A percentile compares a stretch with the other conserved stretches of the same genome.
Evolutionary conservation across 2,113 vertebrate genomes (phyloP).

Genomic region (Xerus inauris): DNA sequence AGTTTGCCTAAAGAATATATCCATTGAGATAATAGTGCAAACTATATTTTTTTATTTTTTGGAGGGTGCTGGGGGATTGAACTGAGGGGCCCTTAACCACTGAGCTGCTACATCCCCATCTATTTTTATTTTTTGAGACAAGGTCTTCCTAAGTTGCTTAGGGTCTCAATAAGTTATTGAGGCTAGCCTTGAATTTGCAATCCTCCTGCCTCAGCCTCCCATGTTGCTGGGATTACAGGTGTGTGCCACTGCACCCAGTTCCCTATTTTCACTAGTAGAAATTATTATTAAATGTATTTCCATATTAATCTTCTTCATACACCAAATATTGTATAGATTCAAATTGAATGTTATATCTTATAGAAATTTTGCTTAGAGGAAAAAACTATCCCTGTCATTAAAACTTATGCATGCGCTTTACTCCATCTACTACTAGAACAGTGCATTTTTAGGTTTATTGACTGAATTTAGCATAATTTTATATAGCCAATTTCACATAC

Average conservation of each 20-base stretch:
- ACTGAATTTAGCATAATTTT: not conserved
- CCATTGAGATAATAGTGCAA: not conserved
- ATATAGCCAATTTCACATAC: not conserved
- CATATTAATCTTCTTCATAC: not conserved
- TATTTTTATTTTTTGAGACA: too few species aligned
- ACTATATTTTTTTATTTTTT: too few species aligned
- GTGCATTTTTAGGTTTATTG: not conserved
- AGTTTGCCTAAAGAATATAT: not conserved
- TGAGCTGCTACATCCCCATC: too few species aligned
- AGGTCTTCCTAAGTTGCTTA: too few species aligned
- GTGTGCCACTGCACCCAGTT: too few species aligned
- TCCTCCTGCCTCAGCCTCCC: too few species aligned
- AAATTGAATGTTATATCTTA: not conserved
- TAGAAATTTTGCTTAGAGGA: not conserved
- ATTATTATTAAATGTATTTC: slow-evolving; percentile 2
- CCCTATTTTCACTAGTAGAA: slow-evolving; percentile 8
- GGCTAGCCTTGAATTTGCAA: too few species aligned
- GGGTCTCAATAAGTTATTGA: too few species aligned
- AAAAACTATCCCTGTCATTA: not conserved
- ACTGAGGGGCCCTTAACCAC: too few species aligned
- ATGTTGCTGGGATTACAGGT: too few species aligned
- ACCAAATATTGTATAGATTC: not conserved
- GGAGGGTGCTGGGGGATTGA: too few species aligned
- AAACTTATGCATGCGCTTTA: not conserved
- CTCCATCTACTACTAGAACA: not conserved